Percentiles rank a stretch among this genome's conserved stretches.
Evolutionary conservation across 2,113 vertebrate genomes (phyloP).

Genomic region (Gallinago paraguaiae): DNA sequence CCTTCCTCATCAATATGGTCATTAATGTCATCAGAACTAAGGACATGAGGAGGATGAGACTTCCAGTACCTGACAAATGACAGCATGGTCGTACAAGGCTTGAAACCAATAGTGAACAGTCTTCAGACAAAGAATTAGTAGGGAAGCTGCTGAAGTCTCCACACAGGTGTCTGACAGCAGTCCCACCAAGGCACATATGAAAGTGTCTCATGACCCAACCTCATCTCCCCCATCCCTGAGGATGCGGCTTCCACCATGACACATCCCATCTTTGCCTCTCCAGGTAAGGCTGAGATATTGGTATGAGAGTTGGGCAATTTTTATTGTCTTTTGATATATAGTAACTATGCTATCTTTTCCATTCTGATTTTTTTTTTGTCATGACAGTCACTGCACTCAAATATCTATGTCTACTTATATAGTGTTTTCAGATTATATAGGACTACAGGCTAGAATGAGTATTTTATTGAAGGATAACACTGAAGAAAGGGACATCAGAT

Average conservation of each 20-base stretch:
- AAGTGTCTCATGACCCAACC: background rate
- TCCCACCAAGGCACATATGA: background rate
- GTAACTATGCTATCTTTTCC: background rate
- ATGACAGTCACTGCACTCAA: background rate
- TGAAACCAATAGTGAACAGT: background rate
- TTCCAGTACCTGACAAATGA: background rate
- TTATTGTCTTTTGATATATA: background rate
- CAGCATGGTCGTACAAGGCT: background rate
- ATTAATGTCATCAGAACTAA: background rate
- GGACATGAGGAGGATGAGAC: background rate
- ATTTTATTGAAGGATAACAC: background rate
- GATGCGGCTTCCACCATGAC: background rate
- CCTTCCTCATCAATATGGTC: background rate
- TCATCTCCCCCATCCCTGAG: background rate
- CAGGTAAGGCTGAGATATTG: background rate
- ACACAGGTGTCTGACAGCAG: background rate
- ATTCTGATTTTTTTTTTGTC: background rate
- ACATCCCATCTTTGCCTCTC: background rate
- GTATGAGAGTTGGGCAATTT: background rate
- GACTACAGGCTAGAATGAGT: background rate
- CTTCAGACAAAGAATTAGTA: background rate
- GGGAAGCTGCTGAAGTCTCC: background rate
- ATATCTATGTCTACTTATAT: background rate
- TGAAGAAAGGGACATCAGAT: background rate
- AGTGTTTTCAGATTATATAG: background rate